A percentile compares a stretch with the other conserved stretches of the same genome.
Evolutionary conservation across 2,797 vertebrate genomes (phyloP).

Genomic region (Pangasius sanitwongsei): DNA sequence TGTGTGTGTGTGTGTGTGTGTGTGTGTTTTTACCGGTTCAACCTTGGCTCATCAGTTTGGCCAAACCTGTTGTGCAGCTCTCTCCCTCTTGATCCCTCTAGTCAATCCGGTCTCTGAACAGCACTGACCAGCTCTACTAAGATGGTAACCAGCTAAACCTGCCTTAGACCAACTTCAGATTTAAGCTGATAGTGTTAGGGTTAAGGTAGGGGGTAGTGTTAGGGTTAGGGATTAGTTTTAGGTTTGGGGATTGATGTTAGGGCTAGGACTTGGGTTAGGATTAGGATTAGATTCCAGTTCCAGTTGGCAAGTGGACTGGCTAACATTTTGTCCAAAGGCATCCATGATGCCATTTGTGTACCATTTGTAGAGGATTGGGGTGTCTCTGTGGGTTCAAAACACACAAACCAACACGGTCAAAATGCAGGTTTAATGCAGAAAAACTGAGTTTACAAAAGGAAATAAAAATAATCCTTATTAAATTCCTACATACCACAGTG

Average conservation of each 20-base stretch:
- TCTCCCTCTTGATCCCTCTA: background rate
- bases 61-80: background rate
- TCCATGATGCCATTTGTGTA: background rate
- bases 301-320: background rate
- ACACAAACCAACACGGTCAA: background rate
- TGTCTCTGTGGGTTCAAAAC: background rate
- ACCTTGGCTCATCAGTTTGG: background rate
- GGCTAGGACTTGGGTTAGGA: background rate
- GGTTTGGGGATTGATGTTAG: background rate
- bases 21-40: background rate
- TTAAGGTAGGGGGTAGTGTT: background rate
- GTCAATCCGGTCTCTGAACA: background rate
- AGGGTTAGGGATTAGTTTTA: background rate
- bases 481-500: background rate
- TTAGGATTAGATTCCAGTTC: background rate
- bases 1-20: background rate
- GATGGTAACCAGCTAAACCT: background rate
- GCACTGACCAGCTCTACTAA: background rate
- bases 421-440: background rate
- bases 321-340: background rate
- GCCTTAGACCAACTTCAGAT: background rate
- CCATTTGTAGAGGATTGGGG: background rate
- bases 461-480: background rate
- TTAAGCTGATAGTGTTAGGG: background rate
- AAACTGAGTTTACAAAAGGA: background rate